Evolutionary conservation across 2,113 vertebrate genomes (phyloP).

Genomic region (Phalacrocorax carbo): DNA sequence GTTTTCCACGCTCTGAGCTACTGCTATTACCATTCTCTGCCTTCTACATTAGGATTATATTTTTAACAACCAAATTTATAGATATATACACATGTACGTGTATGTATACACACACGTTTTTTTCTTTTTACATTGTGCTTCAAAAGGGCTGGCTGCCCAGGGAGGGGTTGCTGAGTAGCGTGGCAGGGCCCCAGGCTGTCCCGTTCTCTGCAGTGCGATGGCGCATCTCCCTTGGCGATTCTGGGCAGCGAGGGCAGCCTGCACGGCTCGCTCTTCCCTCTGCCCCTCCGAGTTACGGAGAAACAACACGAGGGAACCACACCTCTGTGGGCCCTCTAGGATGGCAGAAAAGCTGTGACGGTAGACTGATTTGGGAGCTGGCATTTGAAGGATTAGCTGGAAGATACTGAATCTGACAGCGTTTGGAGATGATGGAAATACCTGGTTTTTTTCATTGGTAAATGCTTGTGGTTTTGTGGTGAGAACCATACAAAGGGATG

Average conservation of each 20-base stretch:
- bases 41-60: background rate
- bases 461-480: background rate
- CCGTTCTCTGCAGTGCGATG: rapidly evolving
- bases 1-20: background rate
- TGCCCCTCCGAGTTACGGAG: rapidly evolving
- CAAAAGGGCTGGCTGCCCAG: background rate
- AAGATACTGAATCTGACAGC: background rate
- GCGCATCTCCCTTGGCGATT: background rate
- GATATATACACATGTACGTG: rapidly evolving
- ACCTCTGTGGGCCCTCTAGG: rapidly evolving
- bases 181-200: rapidly evolving
- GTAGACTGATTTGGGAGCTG: background rate
- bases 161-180: rapidly evolving
- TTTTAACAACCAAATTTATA: background rate
- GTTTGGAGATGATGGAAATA: background rate
- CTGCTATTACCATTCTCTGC: background rate
- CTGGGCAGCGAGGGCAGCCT: background rate
- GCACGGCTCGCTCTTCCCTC: rapidly evolving
- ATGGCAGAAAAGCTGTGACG: background rate
- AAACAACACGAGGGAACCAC: rapidly evolving
- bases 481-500: background rate
- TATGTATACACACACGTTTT: rapidly evolving
- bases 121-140: rapidly evolving
- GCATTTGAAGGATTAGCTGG: background rate
- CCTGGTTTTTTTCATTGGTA: background rate